Evolutionary conservation across 1,140 invertebrate species (phyloP), one percentile per base, ranked within the genome.

Genomic region (Myzus persicae): DNA sequence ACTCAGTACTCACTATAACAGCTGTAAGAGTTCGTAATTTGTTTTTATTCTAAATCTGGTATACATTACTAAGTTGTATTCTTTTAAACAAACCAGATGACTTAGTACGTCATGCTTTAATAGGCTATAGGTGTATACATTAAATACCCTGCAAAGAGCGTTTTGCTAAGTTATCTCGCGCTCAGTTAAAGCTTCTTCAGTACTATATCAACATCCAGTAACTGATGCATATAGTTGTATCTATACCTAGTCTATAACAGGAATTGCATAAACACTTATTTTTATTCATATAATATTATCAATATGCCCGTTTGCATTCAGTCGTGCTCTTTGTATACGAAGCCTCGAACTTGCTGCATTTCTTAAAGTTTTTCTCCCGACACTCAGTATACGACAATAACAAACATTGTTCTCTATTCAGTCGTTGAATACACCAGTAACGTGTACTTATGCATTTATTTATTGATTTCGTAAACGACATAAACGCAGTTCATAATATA

Each of bases 391-490:
- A n/a, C 9, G 59, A 76, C 59, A 76, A 76, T 76, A 76, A 76
- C 31, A n/a, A 76, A 76, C 14, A 76, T 76, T 76, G 31, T 76
- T 76, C 14, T 76, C n/a, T n/a, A 76, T n/a, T 76, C 31, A n/a
- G 18, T 36, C 31, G 59, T 76, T 76, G 59, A 76, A 76, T n/a
- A 76, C 18, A 18, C 6, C 59, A 76, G n/a, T 31, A 67, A n/a
- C n/a, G n/a, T n/a, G 59, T 67, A 76, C 5, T 76, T 76, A n/a
- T 76, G 59, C 59, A 76, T n/a, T 76, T 76, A 76, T 76, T 76
- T 76, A 76, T 76, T 76, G 59, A 76, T 76, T 76, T 76, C n/a
- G 59, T 76, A 76, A 76, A 76, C 9, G 31, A n/a, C 59, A n/a
- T 76, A 76, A 76, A n/a, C 59, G 14, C 31, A 76, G 59, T 76